Evolutionary conservation across 2,797 vertebrate genomes (phyloP), one percentile per base, ranked within the genome.

Genomic region (Catostomus latipinnis): DNA sequence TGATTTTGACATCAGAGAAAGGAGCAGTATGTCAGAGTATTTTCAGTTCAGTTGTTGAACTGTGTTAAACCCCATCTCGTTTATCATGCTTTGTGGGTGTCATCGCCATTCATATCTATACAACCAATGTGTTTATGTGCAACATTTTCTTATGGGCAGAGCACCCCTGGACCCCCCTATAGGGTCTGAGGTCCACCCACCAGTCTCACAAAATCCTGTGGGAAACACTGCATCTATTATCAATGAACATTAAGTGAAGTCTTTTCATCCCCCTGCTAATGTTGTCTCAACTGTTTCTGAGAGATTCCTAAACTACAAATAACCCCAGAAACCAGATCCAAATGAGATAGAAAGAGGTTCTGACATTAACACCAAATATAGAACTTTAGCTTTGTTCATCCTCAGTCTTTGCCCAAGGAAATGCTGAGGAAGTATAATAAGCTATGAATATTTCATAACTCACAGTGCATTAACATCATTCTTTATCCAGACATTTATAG

Each of bases 401-500:
- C 13, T 56, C 7, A 43, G 53, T 50, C 57, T 61, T 46, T 53
- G 43, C 57, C 58, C 18, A 46, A 46, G 34, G 45, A 77, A 81
- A 68, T 61, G 67, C 57, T 74, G 71, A 5, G 53, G 54, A 78
- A 61, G 43, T 57, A 60, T 57, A 81, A 82, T 56, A 74, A 66
- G 62, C 58, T 75, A 63, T 78, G 61, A 81, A 80, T 66, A 80
- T 78, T 85, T 78, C 69, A 80, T 57, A 34, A 11, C 50, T 65
- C 50, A 52, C 46, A 11, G 56, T 74, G 73, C 66, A 79, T 75
- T 57, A 65, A 58, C 67, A 71, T 79, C 71, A 45, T 52, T 75
- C 53, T 74, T 71, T 18, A 16, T 58, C 58, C 68, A 70, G 69
- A 74, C 72, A 70, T 80, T 78, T 82, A 68, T 57, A 71, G 63